Evolutionary conservation across 2,888 invertebrate species (phyloP), one percentile per base, ranked within the genome.

Genomic region (Eupithecia vulgata): DNA sequence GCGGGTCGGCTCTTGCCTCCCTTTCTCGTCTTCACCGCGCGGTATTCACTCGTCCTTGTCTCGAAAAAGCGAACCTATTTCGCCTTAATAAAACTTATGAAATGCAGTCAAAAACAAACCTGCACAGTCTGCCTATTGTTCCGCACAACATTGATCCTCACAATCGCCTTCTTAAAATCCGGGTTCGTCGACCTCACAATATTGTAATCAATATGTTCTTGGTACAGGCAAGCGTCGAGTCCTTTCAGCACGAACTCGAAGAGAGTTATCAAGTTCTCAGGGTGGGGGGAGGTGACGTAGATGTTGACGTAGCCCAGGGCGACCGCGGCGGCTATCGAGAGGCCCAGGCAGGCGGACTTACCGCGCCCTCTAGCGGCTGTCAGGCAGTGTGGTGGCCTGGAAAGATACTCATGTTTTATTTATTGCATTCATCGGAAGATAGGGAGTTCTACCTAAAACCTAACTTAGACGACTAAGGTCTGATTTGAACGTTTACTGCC

Each of bases 321-420:
- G 4, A 98, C 95, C 0, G 98, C 97, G 0, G 97, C 97, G 12
- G 98, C 97, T 21, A 99, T 97, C 0, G 99, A 96, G 30, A 99
- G 95, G 0, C 99, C 99, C 62, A 99, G 94, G 5, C 99, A 98
- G 0, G 99, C 99, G 0, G 99, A 99, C 94, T 99, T 99, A 79
- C 99, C 99, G 72, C 99, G 96, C 52, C 99, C 99, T 94, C 99
- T 96, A 7, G 99, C 97, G 25, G 99, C 99, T 0, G 99, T 99
- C 75, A 99, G 93, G 1, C 98, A 98, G 71, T 99, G 98, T 0
- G 99, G 99, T 0, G 98, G 97, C 78, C 97, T 96, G 76, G 96
- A 89, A 62, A 2, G 6, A 37, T 37, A 10, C 8, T 10, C 0
- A 37, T 10, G 37, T 37, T 37, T 10, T 37, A 37, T 37, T 37